phyloP scores from a whole-genome alignment of 2,113 vertebrate species.

The Labeo catla region DNA sequence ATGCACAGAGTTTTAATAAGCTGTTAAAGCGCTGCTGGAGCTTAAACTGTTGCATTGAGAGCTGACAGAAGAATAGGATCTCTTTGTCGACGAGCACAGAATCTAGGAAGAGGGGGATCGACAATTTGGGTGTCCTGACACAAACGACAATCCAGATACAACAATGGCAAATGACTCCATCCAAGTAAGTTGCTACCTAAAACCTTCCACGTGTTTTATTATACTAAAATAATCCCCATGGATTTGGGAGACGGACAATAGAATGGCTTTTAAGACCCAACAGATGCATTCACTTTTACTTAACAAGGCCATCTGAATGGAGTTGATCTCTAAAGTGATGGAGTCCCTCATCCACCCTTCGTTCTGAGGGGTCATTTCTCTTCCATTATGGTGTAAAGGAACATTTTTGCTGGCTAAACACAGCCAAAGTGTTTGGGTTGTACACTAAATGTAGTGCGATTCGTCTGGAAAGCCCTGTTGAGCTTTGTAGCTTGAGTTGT shows the following conservation, averaged over 20 bases:
- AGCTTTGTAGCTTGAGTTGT: not conserved
- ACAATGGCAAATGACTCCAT: slow-evolving; percentile 79
- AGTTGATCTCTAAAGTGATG: not conserved
- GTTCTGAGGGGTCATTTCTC: not conserved
- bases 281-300: not conserved
- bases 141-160: slow-evolving; percentile 16
- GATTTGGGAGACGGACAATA: slow-evolving; percentile 1
- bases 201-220: not conserved
- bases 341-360: not conserved
- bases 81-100: slow-evolving; percentile 22
- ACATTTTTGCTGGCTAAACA: slow-evolving; percentile 52
- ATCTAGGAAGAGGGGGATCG: slow-evolving; percentile 26
- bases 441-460: slow-evolving; percentile 2
- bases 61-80: slow-evolving; percentile 3
- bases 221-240: slow-evolving; percentile 22
- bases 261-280: slow-evolving; percentile 5
- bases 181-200: slow-evolving; percentile 71
- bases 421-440: slow-evolving; percentile 62
- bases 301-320: not conserved
- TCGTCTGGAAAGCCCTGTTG: not conserved
- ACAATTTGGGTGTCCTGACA: slow-evolving; percentile 13
- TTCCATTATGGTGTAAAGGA: not conserved
- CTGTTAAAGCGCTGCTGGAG: not conserved
- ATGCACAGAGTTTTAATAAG: not conserved
- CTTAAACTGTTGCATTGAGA: not conserved